Evolutionary conservation across 2,888 invertebrate genomes (phyloP), one percentile per base, ranked within the genome.

Genomic region (Philaethria dido): DNA sequence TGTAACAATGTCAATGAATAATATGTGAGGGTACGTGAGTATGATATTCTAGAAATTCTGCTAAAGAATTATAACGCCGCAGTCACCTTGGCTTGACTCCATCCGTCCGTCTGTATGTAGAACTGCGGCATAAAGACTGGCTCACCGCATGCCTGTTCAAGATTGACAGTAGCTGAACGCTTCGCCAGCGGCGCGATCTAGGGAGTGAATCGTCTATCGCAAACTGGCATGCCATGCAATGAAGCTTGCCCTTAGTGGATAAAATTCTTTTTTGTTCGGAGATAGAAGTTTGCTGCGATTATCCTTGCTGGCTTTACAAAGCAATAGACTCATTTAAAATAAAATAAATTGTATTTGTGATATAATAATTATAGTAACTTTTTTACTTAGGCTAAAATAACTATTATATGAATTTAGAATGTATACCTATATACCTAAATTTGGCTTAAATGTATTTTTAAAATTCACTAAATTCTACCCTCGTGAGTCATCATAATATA

Each of bases 91-190:
- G n/a, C n/a, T n/a, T n/a, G n/a, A n/a, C 83, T 81, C 83, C 80
- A 81, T 65, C 79, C 85, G 84, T 86, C 82, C 80, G 85, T 86
- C 84, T 81, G 85, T 87, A 83, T 77, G 77, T 77, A 75, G 77
- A n/a, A n/a, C n/a, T n/a, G 75, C 75, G 74, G 71, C 77, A 73
- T 84, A 88, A 89, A 80, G 89, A n/a, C n/a, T 91, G 89, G 88
- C 89, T 80, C n/a, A 86, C 85, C 83, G 84, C 89, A 88, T 92
- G 88, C 89, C 89, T 85, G 78, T 79, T 82, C 84, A 85, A 88
- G 89, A 89, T 89, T 90, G 91, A 91, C 91, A 87, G 89, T 89
- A 89, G 89, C 89, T 85, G 85, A 82, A 81, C 84, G 81, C 82
- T 82, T 84, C 74, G 90, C 90, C 90, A 85, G 81, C 80, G 91